These are phyloP conservation scores for Coleophora flavipennella DNA, from an alignment of 2,888 invertebrate genomes.

Conservation along the genomic window DNA sequence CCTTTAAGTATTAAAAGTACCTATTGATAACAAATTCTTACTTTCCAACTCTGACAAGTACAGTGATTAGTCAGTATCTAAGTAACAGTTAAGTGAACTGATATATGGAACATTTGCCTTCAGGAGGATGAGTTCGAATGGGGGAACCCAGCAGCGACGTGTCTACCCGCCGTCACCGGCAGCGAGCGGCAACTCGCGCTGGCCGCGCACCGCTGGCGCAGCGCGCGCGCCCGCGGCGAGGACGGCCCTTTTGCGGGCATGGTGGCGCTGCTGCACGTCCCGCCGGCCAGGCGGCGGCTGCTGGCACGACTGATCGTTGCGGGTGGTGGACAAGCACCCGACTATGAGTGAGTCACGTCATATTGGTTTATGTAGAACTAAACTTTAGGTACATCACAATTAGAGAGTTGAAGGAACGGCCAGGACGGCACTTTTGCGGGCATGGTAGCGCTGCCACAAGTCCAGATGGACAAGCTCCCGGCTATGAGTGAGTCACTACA, in stretches of 20 bases:
- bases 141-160: conserved; percentile 81
- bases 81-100: too few relatives aligned
- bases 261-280: conserved; percentile 72
- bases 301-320: conserved; percentile 81
- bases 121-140: conserved; percentile 89
- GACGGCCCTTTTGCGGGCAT: conserved; percentile 65
- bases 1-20: too few relatives aligned
- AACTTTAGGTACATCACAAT: too few relatives aligned
- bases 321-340: conserved; percentile 81
- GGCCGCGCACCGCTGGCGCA: conserved; percentile 81
- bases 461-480: conserved; percentile 57
- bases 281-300: conserved; percentile 71
- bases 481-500: neutral
- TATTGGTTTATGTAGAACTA: too few relatives aligned
- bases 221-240: conserved; percentile 59
- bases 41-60: too few relatives aligned
- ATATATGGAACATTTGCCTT: too few relatives aligned
- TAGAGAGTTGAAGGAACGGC: too few relatives aligned
- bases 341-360: conserved; percentile 60
- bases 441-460: conserved; percentile 70
- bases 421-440: conserved; percentile 65
- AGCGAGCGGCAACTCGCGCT: conserved; percentile 64
- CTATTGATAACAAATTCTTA: too few relatives aligned
- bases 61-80: too few relatives aligned
- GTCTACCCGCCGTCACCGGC: conserved; percentile 54